Base-by-base conservation (phyloP, 2,797 vertebrate genomes). In the Gallinago stenura region DNA sequence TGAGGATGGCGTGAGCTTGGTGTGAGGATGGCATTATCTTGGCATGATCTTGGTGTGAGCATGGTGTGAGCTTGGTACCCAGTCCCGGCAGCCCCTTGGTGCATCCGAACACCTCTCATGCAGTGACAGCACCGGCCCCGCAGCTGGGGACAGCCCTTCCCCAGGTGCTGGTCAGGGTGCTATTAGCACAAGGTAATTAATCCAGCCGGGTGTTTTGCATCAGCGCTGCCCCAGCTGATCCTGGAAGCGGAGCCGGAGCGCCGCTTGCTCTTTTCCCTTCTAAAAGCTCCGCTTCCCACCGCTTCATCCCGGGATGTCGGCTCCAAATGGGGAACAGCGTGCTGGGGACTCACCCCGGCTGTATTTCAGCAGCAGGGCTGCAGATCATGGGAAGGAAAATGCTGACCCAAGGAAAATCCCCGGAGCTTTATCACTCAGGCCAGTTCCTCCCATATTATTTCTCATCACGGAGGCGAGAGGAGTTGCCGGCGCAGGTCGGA, bases 401-500 rank as follows among this genome's bases (percentile, higher is more conserved):
- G 14, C 65, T 66, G 83, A 77, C 37, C 54, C 6, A 0, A 13
- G 56, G 41, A 80, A 60, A 87, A 75, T 72, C 54, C 73, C 22
- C 4, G 2, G 57, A 43, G 41, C 35, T 68, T 82, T 51, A 53
- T 90, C 3, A 0, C 61, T 78, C 12, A 1, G 2, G 41, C 20
- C 14, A 5, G 4, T 33, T 80, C 57, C 57, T 54, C 45, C 48
- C 18, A 0, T 48, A 3, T 84, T 56, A 35, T 87, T 94, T 77
- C 86, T 90, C 53, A 13, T 77, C 62, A 5, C 2, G 1, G 56
- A 65, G 58, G 28, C 0, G 5, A 68, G 43, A 64, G 30, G 41
- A 76, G 66, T 7, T 84, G 77, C 50, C 0, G 0, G 17, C 3
- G 2, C 0, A 1, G 70, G 31, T 65, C 0, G 0, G 43, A 13